Conservation (phyloP, 2,113 vertebrate genomes). For the Poeciliopsis prolifica region DNA sequence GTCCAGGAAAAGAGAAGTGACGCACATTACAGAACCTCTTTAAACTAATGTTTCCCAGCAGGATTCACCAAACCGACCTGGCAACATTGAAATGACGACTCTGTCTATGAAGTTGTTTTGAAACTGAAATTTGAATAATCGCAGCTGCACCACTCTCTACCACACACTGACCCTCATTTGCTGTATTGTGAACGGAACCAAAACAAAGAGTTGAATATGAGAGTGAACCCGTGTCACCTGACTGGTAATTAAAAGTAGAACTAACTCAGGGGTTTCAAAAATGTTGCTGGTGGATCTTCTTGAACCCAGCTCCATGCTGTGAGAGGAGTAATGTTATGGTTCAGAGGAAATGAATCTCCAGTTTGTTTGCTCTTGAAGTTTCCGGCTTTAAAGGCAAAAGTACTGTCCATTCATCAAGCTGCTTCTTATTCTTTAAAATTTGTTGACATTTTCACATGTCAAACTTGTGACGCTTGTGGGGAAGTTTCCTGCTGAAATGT, state of each 20-base stretch:
- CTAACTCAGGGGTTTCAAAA: not conserved
- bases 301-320: not conserved
- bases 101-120: too few relatives aligned
- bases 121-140: too few relatives aligned
- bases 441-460: not conserved
- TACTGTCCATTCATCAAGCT: not conserved
- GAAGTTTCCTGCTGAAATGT: not conserved
- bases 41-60: too few relatives aligned
- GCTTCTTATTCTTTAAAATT: not conserved
- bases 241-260: not conserved
- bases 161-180: too few relatives aligned
- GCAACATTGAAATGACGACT: too few relatives aligned
- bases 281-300: not conserved
- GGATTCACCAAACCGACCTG: too few relatives aligned
- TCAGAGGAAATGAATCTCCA: not conserved
- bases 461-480: not conserved
- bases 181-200: too few relatives aligned
- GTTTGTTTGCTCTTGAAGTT: not conserved
- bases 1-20: too few relatives aligned
- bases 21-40: too few relatives aligned
- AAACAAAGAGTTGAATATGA: too few relatives aligned
- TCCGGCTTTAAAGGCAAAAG: not conserved
- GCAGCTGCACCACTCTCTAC: too few relatives aligned
- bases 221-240: not conserved
- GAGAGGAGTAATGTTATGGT: not conserved